Evolutionary conservation across 2,113 vertebrate species (phyloP).

Genomic region (Limnothrissa miodon): DNA sequence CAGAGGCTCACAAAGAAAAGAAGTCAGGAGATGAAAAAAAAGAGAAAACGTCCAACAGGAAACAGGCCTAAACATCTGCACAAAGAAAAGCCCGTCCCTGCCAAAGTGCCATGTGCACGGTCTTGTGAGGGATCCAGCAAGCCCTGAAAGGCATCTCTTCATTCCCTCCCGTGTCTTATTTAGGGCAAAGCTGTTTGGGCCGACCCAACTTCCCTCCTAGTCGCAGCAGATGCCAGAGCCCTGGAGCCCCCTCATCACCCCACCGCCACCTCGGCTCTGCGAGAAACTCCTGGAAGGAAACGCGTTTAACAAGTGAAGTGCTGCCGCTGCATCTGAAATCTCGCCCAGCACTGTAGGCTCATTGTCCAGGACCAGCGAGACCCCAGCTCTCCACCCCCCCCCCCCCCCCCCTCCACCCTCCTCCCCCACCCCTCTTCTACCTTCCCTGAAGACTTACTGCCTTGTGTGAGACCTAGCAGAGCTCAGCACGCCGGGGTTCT

Average conservation of each 20-base stretch:
- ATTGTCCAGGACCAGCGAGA: constrained; percentile 47
- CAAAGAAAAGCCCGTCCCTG: constrained; percentile 36
- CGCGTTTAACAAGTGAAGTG: constrained; percentile 25
- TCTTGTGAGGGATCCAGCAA: constrained; percentile 41
- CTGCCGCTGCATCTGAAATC: constrained; percentile 45
- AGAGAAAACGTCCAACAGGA: neutral
- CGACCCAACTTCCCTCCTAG: neutral
- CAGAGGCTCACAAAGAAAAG: constrained; percentile 42
- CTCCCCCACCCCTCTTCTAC: constrained; percentile 27
- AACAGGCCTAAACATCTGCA: constrained; percentile 48
- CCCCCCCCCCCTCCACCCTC: neutral
- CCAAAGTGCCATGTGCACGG: constrained; percentile 50
- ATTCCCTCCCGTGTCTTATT: constrained; percentile 17
- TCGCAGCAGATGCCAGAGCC: neutral
- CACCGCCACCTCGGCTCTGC: neutral
- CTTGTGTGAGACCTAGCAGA: constrained; percentile 4
- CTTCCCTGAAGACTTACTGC: constrained; percentile 19
- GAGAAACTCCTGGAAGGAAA: constrained; percentile 10
- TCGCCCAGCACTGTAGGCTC: constrained; percentile 41
- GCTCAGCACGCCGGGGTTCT: neutral
- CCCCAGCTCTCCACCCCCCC: neutral
- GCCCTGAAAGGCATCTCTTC: constrained; percentile 35
- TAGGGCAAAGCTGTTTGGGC: constrained; percentile 18
- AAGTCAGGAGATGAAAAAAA: constrained; percentile 36
- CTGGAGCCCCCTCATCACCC: neutral